Evolutionary conservation across 1,140 invertebrate species (phyloP), one percentile per base, ranked within the genome.

Genomic region (Heliconius congener): DNA sequence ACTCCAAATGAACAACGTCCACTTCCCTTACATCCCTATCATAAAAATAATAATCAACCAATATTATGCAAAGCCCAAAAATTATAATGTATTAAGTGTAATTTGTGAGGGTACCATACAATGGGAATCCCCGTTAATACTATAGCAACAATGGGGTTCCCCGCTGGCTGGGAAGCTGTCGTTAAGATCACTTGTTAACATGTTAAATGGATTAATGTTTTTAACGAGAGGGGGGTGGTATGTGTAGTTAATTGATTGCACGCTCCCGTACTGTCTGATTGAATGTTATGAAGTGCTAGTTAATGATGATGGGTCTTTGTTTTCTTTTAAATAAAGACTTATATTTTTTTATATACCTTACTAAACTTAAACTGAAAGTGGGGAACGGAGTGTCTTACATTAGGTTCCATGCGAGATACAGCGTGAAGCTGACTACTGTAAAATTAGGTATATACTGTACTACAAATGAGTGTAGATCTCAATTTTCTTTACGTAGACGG

Each of bases 181-280:
- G 52, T 27, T 74, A 55, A 55, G 23, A 74, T 42, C 27, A 46
- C 23, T 30, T 55, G 42, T 74, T 75, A 75, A 75, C 46, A 57
- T 75, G 74, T 75, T 75, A 75, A 75, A 46, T 30, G 50, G 74
- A 34, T 75, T 57, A 75, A 75, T 75, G 37, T 57, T 75, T 75
- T 66, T 30, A 37, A 75, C 23, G 30, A 39, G 30, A 39, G 23
- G 71, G 34, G 34, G 34, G 27, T 30, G 23, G n/a, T 66, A 30
- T 30, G 27, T 66, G 30, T 66, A 66, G 60, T 27, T 66, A 66
- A 66, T 66, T 27, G 23, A 30, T 66, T n/a, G n/a, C 60, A 27
- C 27, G 60, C 60, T 66, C 23, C 23, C 27, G 60, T 27, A 11
- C 23, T 66, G 1, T 66, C 60, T 66, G 16, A 66, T 66, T 66